Base-by-base conservation (phyloP, 2,888 invertebrate genomes). In the Campaea margaritaria region DNA sequence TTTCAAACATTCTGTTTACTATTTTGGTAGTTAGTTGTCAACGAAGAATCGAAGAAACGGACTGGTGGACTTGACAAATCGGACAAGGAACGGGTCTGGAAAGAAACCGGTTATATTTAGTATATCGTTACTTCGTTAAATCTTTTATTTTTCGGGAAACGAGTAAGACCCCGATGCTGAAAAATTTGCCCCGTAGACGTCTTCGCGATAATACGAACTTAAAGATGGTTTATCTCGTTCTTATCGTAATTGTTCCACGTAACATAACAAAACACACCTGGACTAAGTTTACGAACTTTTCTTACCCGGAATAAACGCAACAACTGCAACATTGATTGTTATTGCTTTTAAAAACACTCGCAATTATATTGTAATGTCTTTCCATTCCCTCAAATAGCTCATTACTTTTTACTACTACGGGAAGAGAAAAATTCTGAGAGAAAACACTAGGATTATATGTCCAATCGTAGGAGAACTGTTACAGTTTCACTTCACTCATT, bases 281-380 rank as follows among this genome's bases (percentile, higher is more conserved):
- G 27, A 53, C 38, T 44, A 46, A 15, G 58, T 51, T 55, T 58
- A 41, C 46, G 49, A 36, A 41, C 53, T 42, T 57, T 51, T 57
- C 49, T 51, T 21, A 43, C 47, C 45, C 28, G 44, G 58, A 67
- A 54, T 65, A 63, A 61, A 52, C 59, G 66, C 62, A 68, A 53
- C 58, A 49, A 64, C 59, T 69, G 68, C 71, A 65, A 68, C 62
- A 64, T 67, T 65, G 63, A 74, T 74, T 73, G 77, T 73, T 75
- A 65, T 75, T 75, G 75, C 64, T 66, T 71, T 78, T 78, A 79
- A 82, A 84, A 81, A 78, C 74, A 76, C 69, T 81, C 71, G 74
- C 78, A 83, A 85, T 83, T 82, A 80, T 83, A 83, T 77, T 73
- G 77, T 83, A 78, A 84, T 79, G 83, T 72, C 73, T 75, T 79